These are phyloP conservation scores for Wasmannia auropunctata DNA, from an alignment of 1,140 invertebrate genomes.

Conservation along the genomic window DNA sequence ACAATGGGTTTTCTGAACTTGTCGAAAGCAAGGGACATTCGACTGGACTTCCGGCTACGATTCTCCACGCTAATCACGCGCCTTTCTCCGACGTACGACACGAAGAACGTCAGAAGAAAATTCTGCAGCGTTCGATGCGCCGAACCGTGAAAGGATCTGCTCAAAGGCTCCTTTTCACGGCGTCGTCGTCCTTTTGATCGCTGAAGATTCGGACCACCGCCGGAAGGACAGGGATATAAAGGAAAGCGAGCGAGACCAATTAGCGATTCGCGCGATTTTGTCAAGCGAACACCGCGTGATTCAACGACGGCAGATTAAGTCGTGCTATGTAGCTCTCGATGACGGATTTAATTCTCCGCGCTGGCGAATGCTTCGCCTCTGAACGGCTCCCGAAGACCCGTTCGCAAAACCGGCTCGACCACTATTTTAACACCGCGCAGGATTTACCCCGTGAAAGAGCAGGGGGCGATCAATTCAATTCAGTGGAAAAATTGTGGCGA, in stretches of 20 bases:
- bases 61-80: conserved; percentile 44
- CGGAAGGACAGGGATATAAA: conserved; percentile 42
- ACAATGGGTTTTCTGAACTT: not conserved
- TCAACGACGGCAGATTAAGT: conserved; percentile 12
- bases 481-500: not conserved
- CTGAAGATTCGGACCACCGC: conserved; percentile 33
- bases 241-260: conserved; percentile 52
- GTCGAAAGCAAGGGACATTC: conserved; percentile 6
- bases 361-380: not conserved
- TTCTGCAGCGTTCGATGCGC: conserved; percentile 49
- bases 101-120: conserved; percentile 48
- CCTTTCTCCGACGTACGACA: conserved; percentile 30
- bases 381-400: not conserved
- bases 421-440: conserved; percentile 19
- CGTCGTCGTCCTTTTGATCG: conserved; percentile 35
- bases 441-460: not conserved
- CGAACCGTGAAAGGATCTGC: conserved; percentile 52
- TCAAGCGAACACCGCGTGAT: conserved; percentile 41
- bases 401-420: conserved; percentile 9
- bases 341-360: conserved; percentile 2
- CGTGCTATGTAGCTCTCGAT: not conserved
- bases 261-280: conserved; percentile 65
- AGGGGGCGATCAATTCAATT: not conserved
- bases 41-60: conserved; percentile 33
- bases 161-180: conserved; percentile 48